Evolutionary conservation across 2,113 vertebrate genomes (phyloP).

Genomic region (Sciurus niger): DNA sequence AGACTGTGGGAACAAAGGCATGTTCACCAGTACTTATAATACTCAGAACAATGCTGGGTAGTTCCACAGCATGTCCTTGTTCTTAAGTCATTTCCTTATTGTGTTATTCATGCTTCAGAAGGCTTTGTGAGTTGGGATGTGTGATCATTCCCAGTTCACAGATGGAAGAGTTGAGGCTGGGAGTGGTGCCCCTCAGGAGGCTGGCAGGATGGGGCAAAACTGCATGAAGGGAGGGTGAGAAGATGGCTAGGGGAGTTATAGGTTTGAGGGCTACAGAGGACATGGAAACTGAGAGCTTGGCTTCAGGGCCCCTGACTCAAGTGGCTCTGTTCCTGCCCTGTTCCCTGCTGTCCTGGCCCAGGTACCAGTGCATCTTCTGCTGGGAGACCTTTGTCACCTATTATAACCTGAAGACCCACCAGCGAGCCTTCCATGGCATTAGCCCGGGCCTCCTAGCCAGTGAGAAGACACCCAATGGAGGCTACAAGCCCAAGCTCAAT

Average conservation of each 20-base stretch:
- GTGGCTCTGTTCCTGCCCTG: constrained; percentile 61
- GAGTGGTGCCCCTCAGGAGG: neutral
- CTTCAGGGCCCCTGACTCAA: constrained; percentile 40
- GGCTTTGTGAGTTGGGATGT: neutral
- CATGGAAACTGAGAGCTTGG: neutral
- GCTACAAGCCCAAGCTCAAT: constrained; percentile 96
- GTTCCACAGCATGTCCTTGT: neutral
- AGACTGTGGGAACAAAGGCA: neutral
- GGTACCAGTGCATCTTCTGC: constrained; percentile 98
- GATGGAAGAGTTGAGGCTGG: neutral
- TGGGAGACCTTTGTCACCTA: constrained; percentile 98
- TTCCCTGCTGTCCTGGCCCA: constrained; percentile 76
- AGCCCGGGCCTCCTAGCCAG: constrained; percentile 95
- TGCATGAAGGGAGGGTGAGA: neutral
- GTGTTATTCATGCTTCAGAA: neutral
- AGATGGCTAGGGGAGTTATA: neutral
- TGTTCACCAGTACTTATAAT: neutral
- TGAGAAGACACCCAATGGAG: constrained; percentile 97
- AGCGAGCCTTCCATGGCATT: constrained; percentile 96
- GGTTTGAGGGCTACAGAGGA: constrained; percentile 27
- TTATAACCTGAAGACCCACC: constrained; percentile 97
- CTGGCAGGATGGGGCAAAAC: neutral
- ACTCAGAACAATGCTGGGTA: neutral
- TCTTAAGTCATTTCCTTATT: neutral
- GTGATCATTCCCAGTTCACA: neutral